Evolutionary conservation across 1,140 invertebrate genomes (phyloP).

Genomic region (Lepidotrigona ventralis): DNA sequence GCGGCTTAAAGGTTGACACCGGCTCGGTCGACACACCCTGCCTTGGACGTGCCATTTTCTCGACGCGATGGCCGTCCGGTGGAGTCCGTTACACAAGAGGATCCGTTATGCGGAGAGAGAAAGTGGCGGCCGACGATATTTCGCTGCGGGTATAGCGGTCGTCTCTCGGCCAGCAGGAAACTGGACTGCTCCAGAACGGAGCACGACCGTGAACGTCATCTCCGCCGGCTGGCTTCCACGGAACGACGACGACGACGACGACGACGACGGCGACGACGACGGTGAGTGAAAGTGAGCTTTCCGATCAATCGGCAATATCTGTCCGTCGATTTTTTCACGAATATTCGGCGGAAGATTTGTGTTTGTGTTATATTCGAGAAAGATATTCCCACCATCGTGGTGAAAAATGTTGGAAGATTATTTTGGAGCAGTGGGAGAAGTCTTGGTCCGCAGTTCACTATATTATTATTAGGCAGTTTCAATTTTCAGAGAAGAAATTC

Average conservation of each 20-base stretch:
- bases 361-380: background rate
- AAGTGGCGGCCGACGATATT: conserved; percentile 63
- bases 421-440: no score
- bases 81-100: conserved; percentile 62
- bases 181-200: conserved; percentile 42
- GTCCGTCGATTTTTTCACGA: background rate
- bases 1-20: conserved; percentile 13
- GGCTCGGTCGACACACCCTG: conserved; percentile 31
- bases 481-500: no score
- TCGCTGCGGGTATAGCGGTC: conserved; percentile 55
- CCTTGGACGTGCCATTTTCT: conserved; percentile 54
- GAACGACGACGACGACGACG: background rate
- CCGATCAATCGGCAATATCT: background rate
- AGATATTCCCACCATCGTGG: no score
- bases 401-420: no score
- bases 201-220: conserved; percentile 26
- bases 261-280: no score
- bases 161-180: conserved; percentile 63
- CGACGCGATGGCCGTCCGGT: conserved; percentile 24
- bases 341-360: background rate
- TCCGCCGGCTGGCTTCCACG: conserved; percentile 6
- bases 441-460: no score
- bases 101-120: conserved; percentile 65
- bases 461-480: no score
- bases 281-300: conserved; percentile 39